Evolutionary conservation across 2,888 invertebrate species (phyloP).

Genomic region (Agrotis exclamationis): DNA sequence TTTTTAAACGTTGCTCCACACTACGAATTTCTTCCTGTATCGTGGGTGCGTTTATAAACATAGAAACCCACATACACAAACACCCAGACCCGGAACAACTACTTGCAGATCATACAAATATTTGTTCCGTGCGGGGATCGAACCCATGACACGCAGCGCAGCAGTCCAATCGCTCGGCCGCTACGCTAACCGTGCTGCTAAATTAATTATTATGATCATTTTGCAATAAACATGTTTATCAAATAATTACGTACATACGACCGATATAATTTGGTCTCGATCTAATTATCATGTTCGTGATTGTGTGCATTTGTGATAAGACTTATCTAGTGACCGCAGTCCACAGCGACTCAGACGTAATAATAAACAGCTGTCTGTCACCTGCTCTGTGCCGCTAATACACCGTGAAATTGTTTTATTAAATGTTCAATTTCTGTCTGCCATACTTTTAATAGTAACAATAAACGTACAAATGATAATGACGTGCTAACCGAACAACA

Average conservation of each 20-base stretch:
- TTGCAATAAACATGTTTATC: slow-evolving; percentile 61
- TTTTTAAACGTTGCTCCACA: too few relatives aligned
- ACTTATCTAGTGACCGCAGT: slow-evolving; percentile 72
- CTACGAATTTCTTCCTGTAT: too few relatives aligned
- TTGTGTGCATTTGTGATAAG: slow-evolving; percentile 73
- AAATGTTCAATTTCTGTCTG: slow-evolving; percentile 49
- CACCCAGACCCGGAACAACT: too few relatives aligned
- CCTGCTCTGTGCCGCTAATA: slow-evolving; percentile 59
- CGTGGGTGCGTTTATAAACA: too few relatives aligned
- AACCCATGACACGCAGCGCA: too few relatives aligned
- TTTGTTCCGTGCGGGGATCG: too few relatives aligned
- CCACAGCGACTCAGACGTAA: slow-evolving; percentile 59
- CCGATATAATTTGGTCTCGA: slow-evolving; percentile 63
- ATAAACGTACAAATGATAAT: slow-evolving; percentile 27
- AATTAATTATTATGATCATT: slow-evolving; percentile 17
- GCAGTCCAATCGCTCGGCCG: too few relatives aligned
- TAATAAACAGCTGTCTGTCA: slow-evolving; percentile 74
- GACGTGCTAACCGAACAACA: too few relatives aligned
- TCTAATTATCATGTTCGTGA: slow-evolving; percentile 72
- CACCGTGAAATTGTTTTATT: slow-evolving; percentile 64
- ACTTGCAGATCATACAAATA: too few relatives aligned
- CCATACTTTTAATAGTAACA: slow-evolving; percentile 59
- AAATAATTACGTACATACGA: slow-evolving; percentile 61
- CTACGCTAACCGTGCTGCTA: too few relatives aligned
- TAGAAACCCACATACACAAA: too few relatives aligned